Evolutionary conservation across 1,140 invertebrate genomes (phyloP), one percentile per base, ranked within the genome.

Genomic region (Dinoponera quadriceps): DNA sequence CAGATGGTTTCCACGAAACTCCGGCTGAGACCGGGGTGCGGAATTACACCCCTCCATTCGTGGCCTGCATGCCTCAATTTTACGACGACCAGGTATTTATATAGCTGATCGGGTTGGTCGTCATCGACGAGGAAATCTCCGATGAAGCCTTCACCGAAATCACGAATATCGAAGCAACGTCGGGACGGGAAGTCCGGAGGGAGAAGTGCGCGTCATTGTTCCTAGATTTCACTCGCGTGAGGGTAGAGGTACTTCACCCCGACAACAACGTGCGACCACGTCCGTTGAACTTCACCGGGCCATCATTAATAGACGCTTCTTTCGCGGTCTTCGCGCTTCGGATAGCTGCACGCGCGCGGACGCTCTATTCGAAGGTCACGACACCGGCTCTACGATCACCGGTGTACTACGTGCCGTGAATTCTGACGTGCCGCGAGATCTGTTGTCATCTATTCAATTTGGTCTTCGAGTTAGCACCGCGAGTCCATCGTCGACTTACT

Each of bases 1-100:
- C 89, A 73, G 86, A 85, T 62, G 73, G 71, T 74, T 89, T 89
- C 89, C 82, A 63, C 87, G 88, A 78, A 89, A 85, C 74, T 85
- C 65, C 0, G 49, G 57, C 59, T 48, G 29, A 65, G 82, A 69
- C 84, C 62, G 59, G 87, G 65, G 54, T 81, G 44, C 69, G 65
- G 55, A 77, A 65, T 86, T 75, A 51, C 63, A 62, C 33, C 1
- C n/a, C n/a, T n/a, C 48, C 18, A n/a, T 44, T 65, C 25, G 62
- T 9, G 27, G 5, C 27, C 54, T 69, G 2, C 18, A 16, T 44
- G 69, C 57, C 29, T 54, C 20, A 7, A 11, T 74, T 75, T 54
- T 68, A 33, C 57, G 5, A 16, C 18, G 18, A 59, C 9, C n/a
- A 38, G 33, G 33, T 54, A 54, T 66, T 77, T 49, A 33, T 49